These are phyloP conservation scores for Ashinkailepas kermadecensis DNA, from an alignment of 2,888 invertebrate species.

Conservation along the genomic window DNA sequence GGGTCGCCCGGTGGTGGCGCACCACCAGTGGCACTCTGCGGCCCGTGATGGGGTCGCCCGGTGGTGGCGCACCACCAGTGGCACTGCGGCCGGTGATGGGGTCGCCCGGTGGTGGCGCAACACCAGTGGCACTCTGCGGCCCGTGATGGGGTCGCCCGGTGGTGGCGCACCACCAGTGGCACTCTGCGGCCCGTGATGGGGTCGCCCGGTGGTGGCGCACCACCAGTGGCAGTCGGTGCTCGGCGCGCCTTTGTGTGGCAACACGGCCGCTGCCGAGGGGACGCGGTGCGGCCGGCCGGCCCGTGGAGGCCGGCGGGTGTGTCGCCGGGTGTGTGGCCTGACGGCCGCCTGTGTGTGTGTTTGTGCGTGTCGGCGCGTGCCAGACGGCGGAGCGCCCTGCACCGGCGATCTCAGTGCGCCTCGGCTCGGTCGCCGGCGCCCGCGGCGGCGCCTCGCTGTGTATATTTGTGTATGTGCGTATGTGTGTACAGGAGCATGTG, in stretches of 20 bases:
- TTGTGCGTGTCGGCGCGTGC: constrained; percentile 12
- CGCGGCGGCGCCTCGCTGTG: not conserved
- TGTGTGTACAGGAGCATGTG: too few relatives aligned
- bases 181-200: not conserved
- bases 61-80: too few relatives aligned
- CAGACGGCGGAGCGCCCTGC: not conserved
- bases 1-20: too few relatives aligned
- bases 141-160: not conserved
- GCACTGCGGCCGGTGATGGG: not conserved
- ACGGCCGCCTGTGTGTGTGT: not conserved
- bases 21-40: too few relatives aligned
- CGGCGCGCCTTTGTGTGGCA: not conserved
- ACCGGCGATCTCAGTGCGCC: not conserved
- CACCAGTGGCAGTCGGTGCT: not conserved
- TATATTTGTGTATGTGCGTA: not conserved
- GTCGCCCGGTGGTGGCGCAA: too few relatives aligned
- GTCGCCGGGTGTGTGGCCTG: not conserved
- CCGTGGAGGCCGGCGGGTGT: not conserved
- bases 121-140: too few relatives aligned
- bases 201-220: too few relatives aligned
- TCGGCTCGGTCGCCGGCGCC: not conserved
- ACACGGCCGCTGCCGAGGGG: not conserved
- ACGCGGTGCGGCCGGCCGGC: not conserved
- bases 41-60: not conserved
- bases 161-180: too few relatives aligned